These are phyloP conservation scores for Pseudochaenichthys georgianus DNA, from an alignment of 2,797 vertebrate species.

Conservation along the genomic window DNA sequence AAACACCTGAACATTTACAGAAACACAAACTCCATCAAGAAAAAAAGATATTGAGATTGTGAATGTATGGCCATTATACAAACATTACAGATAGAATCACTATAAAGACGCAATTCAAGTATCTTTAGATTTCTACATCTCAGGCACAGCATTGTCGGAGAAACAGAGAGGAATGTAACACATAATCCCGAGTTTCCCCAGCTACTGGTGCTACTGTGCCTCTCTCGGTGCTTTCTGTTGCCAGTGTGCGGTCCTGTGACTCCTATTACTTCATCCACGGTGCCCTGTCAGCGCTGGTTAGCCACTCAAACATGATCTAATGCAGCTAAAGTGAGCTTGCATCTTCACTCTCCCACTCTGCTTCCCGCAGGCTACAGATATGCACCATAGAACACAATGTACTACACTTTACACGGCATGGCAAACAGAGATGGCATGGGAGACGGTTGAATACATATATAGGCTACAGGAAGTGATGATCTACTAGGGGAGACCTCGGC, in stretches of 20 bases:
- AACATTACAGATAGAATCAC: background rate
- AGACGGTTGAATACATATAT: slow-evolving; percentile 42
- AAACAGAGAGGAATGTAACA: background rate
- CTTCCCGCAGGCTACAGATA: slow-evolving; percentile 45
- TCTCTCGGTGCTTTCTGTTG: slow-evolving; percentile 1
- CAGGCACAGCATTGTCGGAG: background rate
- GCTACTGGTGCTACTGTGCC: background rate
- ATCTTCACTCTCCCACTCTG: slow-evolving; percentile 28
- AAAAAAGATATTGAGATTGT: background rate
- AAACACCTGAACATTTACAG: background rate
- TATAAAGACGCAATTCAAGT: background rate
- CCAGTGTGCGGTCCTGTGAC: slow-evolving; percentile 40
- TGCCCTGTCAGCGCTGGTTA: slow-evolving; percentile 37
- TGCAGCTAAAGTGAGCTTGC: slow-evolving; percentile 48
- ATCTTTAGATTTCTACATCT: background rate
- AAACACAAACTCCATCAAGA: background rate
- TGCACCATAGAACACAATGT: slow-evolving; percentile 37
- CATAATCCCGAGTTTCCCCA: slow-evolving; percentile 13
- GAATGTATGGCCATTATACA: background rate
- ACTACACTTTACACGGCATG: background rate
- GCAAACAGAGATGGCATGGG: slow-evolving; percentile 13
- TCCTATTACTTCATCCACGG: slow-evolving; percentile 52
- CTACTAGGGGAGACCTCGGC: slow-evolving; percentile 3
- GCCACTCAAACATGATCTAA: slow-evolving; percentile 65
- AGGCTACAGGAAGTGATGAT: slow-evolving; percentile 42